Conservation (phyloP, 30 jellyfish, hydroid and myxozoan species). For the Hydra vulgaris region DNA sequence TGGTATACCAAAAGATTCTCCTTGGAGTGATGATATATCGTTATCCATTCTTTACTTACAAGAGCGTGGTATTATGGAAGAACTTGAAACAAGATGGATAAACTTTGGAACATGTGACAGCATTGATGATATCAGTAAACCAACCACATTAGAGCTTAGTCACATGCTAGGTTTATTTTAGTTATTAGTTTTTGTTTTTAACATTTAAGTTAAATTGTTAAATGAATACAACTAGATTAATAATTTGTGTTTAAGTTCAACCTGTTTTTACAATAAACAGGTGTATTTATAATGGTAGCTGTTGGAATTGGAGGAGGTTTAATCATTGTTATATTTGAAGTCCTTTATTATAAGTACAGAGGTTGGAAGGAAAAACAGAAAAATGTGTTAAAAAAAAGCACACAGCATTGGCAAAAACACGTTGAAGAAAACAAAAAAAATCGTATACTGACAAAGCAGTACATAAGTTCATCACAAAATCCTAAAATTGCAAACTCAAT, state of each 20-base stretch:
- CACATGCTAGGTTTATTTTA: constrained; percentile 65
- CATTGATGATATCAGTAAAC: constrained; percentile 19
- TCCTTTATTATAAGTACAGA: constrained; percentile 60
- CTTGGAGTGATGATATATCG: constrained; percentile 69
- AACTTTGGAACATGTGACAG: constrained; percentile 64
- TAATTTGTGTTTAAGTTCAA: not conserved
- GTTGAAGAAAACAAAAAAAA: constrained; percentile 20
- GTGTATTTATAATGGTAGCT: constrained; percentile 90
- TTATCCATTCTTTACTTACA: constrained; percentile 66
- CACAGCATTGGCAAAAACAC: constrained; percentile 81
- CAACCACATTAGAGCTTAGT: constrained; percentile 63
- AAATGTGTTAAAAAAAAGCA: constrained; percentile 38
- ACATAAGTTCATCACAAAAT: not conserved
- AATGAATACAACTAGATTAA: too few species aligned
- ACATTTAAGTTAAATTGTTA: too few species aligned
- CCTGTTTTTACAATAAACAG: constrained; percentile 9
- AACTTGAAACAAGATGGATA: constrained; percentile 69
- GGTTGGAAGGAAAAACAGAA: constrained; percentile 81
- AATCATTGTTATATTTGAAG: constrained; percentile 69
- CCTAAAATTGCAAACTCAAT: not conserved
- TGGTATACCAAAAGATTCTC: constrained; percentile 83
- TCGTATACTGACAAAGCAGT: not conserved
- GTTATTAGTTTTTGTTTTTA: not conserved
- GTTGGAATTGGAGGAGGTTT: constrained; percentile 91
- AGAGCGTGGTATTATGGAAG: constrained; percentile 90